Evolutionary conservation across 2,113 vertebrate genomes (phyloP).

Genomic region (Otis tarda): DNA sequence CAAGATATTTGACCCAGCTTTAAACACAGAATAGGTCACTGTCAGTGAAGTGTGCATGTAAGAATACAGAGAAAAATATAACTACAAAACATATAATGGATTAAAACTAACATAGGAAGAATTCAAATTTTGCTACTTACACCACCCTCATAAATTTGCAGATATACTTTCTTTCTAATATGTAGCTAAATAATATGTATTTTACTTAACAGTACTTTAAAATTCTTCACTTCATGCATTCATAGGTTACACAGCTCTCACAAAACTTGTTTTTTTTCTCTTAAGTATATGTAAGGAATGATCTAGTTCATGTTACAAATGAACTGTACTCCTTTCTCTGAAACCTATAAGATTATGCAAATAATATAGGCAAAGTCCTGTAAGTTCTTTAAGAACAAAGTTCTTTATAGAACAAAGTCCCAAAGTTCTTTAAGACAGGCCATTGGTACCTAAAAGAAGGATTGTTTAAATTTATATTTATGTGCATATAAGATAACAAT

Average conservation of each 20-base stretch:
- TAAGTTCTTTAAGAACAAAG: neutral
- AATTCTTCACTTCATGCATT: neutral
- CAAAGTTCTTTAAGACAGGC: neutral
- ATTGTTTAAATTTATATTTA: neutral
- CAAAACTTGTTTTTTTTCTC: neutral
- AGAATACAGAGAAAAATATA: neutral
- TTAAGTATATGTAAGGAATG: neutral
- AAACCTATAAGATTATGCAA: neutral
- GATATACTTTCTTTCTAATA: neutral
- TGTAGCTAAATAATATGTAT: neutral
- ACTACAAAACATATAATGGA: rapidly evolving
- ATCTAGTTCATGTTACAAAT: neutral
- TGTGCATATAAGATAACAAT: neutral
- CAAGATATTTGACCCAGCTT: neutral
- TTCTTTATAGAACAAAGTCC: no score
- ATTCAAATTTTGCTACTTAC: neutral
- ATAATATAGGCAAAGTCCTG: neutral
- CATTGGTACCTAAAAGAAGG: neutral
- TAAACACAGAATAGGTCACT: neutral
- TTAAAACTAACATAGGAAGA: neutral
- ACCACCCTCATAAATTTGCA: neutral
- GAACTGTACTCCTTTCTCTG: neutral
- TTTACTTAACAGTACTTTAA: neutral
- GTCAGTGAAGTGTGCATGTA: neutral
- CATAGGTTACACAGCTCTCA: neutral